Base-by-base conservation (phyloP, 1,140 invertebrate species). In the Drosophila nebulosa region DNA sequence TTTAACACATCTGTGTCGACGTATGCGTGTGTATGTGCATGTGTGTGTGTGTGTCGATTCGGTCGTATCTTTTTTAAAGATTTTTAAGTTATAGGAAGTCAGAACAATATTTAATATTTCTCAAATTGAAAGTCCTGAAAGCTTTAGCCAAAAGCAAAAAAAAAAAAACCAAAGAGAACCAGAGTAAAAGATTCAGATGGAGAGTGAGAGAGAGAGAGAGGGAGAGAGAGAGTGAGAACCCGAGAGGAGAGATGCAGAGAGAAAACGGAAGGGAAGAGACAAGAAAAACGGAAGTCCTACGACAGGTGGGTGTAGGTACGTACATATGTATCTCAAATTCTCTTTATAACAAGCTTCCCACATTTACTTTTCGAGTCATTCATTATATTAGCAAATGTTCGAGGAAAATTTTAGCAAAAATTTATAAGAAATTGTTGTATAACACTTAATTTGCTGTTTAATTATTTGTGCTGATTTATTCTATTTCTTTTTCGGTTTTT, bases 381-480 rank as follows among this genome's bases (percentile, higher is more conserved):
- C 3, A 9, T 46, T 16, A 2, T 36, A 36, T 36, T 36, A 36
- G 3, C 35, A 21, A 46, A 10, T 21, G 7, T 46, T 46, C 0
- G 7, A 10, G 6, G 16, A 9, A 18, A 42, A 42, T 42, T 18
- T 16, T 42, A 7, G 1, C 39, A 42, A 36, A 60, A 59, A 36
- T 52, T 24, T 30, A 27, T 55, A 50, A 55, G 52, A 36, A 59
- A 84, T 66, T 62, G 85, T 89, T 89, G 85, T 89, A 89, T 89
- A 89, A 89, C 85, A 89, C 71, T 66, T 86, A 88, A 78, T 86
- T 85, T 85, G 81, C 81, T 81, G 78, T 76, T 89, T 89, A 84
- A 88, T 89, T 83, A 89, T 89, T 89, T 77, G 78, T 58, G 72
- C 56, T 46, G 16, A 56, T 71, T 78, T 78, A 46, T 69, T 73